Percentiles rank a stretch among this genome's conserved stretches.
These are phyloP conservation scores for Neuroterus valhalla DNA, from an alignment of 1,140 invertebrate genomes.

Conservation along the genomic window DNA sequence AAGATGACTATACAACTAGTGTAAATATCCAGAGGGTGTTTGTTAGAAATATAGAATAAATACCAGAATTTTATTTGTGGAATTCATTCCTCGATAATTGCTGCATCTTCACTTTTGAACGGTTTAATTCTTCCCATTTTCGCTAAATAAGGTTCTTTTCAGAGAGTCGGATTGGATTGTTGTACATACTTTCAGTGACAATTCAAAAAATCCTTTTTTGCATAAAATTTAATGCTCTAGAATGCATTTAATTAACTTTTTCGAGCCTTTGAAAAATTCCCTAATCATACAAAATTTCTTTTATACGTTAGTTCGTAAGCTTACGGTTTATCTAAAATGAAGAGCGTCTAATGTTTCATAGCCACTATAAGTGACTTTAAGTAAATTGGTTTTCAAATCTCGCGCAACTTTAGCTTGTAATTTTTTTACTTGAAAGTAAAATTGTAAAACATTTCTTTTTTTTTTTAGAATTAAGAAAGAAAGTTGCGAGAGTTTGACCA, in stretches of 20 bases:
- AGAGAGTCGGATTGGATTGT: too few species aligned
- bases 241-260: too few species aligned
- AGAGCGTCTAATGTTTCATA: background rate
- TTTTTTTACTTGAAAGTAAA: background rate
- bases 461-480: background rate
- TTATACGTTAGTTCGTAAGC: background rate
- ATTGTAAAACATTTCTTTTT: background rate
- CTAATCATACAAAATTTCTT: background rate
- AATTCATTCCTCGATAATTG: slow-evolving; percentile 12
- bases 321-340: background rate
- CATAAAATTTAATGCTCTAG: too few species aligned
- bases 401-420: background rate
- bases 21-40: slow-evolving; percentile 8
- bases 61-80: background rate
- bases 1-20: slow-evolving; percentile 1
- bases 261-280: too few species aligned
- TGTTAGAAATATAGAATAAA: background rate
- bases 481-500: background rate
- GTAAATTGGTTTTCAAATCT: background rate
- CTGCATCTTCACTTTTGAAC: background rate
- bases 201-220: too few species aligned
- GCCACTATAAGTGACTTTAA: background rate
- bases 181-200: too few species aligned
- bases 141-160: too few species aligned
- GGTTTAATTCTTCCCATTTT: too few species aligned